A percentile compares a stretch with the other conserved stretches of the same genome.
Evolutionary conservation across 2,797 vertebrate genomes (phyloP).

Genomic region (Cynodonichthys magdalenae): DNA sequence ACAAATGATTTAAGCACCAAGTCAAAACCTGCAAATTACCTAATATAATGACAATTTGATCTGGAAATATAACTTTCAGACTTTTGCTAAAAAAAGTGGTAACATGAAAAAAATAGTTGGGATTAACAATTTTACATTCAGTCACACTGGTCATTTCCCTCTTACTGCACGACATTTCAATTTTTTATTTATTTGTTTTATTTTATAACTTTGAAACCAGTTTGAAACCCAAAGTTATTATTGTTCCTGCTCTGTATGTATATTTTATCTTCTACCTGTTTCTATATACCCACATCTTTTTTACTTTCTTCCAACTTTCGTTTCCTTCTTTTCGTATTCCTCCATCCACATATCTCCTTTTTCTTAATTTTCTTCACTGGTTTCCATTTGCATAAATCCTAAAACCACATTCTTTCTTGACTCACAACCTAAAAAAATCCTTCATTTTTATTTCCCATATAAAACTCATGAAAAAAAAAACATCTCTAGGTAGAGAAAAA

Average conservation of each 20-base stretch:
- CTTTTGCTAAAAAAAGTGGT: background rate
- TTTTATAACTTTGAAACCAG: background rate
- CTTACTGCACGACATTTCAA: background rate
- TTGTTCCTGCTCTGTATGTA: too few relatives aligned
- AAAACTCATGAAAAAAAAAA: background rate
- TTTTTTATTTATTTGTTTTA: background rate
- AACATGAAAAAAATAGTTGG: background rate
- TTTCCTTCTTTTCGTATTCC: background rate
- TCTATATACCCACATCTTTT: background rate
- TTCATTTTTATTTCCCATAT: background rate
- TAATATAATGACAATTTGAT: too few relatives aligned
- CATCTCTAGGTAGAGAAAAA: background rate
- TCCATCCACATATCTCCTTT: background rate
- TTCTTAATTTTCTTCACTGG: background rate
- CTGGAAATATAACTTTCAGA: too few relatives aligned
- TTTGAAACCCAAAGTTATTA: too few relatives aligned
- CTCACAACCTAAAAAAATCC: background rate
- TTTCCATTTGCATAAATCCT: slow-evolving; percentile 2
- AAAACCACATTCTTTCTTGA: background rate
- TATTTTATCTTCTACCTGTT: too few relatives aligned
- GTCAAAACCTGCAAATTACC: too few relatives aligned
- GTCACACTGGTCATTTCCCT: background rate
- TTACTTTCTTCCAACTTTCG: background rate
- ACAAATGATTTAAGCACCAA: too few relatives aligned
- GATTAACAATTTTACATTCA: background rate